Conservation (phyloP, 2,113 vertebrate species). For the Lophochroa leadbeateri region DNA sequence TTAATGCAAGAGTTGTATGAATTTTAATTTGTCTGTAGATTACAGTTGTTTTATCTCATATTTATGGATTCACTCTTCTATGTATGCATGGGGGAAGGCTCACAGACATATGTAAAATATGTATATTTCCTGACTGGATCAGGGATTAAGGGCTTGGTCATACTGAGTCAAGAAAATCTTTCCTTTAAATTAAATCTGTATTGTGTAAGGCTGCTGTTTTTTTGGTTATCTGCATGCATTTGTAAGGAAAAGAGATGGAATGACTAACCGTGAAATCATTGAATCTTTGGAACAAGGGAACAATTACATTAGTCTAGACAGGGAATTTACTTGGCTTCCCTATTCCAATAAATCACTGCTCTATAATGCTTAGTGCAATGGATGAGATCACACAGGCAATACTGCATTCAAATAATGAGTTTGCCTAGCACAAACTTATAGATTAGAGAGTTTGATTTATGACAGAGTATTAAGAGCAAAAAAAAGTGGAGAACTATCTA, state of each 20-base stretch:
- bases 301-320: conserved; percentile 36
- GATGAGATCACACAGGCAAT: conserved; percentile 27
- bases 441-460: conserved; percentile 42
- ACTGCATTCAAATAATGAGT: neutral
- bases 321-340: conserved; percentile 24
- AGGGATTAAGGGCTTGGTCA: neutral
- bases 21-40: neutral
- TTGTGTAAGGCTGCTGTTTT: neutral
- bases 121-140: neutral
- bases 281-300: conserved; percentile 30
- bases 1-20: neutral
- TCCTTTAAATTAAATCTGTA: neutral
- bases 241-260: neutral
- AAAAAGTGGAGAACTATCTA: neutral
- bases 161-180: neutral
- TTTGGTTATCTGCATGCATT: neutral
- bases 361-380: neutral
- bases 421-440: neutral
- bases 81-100: neutral
- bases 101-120: neutral
- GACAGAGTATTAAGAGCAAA: neutral
- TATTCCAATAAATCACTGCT: conserved; percentile 39
- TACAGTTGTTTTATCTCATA: neutral
- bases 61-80: neutral
- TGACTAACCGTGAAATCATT: neutral